Base-by-base conservation (phyloP, 2,113 vertebrate species). In the Dipodomys spectabilis region DNA sequence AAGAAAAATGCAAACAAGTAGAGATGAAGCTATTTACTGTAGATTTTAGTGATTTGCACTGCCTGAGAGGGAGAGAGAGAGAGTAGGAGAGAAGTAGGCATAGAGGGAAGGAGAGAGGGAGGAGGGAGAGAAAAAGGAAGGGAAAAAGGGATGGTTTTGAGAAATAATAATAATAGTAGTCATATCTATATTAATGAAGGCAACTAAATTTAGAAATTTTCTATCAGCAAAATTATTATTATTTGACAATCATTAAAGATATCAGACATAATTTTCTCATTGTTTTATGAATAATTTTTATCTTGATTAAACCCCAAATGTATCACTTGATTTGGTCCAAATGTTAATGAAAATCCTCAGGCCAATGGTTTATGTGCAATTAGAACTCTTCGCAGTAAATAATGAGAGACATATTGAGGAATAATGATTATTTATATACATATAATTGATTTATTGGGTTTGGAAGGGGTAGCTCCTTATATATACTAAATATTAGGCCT, bases 1-100 rank as follows among this genome's bases (percentile, higher is more conserved):
- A 93, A 89, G 22, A 1, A 88, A 80, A 94, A 83, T 81, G 67
- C 85, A 96, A 94, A 95, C 80, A 84, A 74, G 75, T 35, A 72
- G 28, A 90, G 39, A 92, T 39, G 11, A 94, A 82, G 88, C 86
- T 65, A 84, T 91, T 94, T 94, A 65, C 75, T 83, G 10, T 64
- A 69, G 67, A 94, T 87, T 93, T 95, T 74, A 73, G 35, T 73
- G 72, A 87, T 78, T 49, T 93, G 18, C 20, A 25, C 7, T 20
- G 49, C n/a, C 39, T 23, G 22, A 22, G 39, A 20, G 7, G 27
- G 11, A 28, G 27, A 45, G 16, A 18, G 11, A 60, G 44, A 53
- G 44, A 2, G 60, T 4, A 22, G 5, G 30, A 30, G 12, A 6
- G 32, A 4, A 2, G 77, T 23, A n/a, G 9, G 13, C 12, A 16